Percentiles rank a stretch among this genome's conserved stretches.
phyloP scores from a whole-genome alignment of 2,888 invertebrate species.

The Fragum sueziense region DNA sequence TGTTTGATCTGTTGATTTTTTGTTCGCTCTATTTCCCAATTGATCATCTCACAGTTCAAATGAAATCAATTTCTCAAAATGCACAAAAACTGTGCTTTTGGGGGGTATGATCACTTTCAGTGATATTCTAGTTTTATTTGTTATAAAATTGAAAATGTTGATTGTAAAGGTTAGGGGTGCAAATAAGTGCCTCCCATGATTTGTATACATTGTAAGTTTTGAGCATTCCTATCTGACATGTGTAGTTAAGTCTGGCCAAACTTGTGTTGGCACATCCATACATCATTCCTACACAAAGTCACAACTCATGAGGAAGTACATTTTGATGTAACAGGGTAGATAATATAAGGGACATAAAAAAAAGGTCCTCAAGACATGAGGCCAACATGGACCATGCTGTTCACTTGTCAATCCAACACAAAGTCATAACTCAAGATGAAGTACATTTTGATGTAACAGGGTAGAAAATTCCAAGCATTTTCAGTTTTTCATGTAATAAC shows the following conservation, averaged over 20 bases:
- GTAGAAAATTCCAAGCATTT: neutral
- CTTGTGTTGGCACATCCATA: constrained; percentile 15
- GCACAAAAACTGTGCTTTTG: too few species aligned
- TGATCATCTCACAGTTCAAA: too few species aligned
- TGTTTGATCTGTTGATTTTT: too few species aligned
- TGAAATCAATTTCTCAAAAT: too few species aligned
- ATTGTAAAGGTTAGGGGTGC: too few species aligned
- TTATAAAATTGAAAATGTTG: too few species aligned
- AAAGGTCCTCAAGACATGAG: neutral
- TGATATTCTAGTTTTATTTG: too few species aligned
- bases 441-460: neutral
- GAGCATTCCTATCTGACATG: constrained; percentile 15
- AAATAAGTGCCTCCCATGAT: neutral
- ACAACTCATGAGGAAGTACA: neutral
- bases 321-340: neutral
- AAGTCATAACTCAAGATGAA: constrained; percentile 5
- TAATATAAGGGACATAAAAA: neutral
- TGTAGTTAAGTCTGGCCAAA: constrained; percentile 10
- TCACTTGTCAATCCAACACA: neutral
- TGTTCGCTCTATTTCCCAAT: too few species aligned
- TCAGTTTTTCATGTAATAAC: neutral
- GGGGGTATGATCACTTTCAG: too few species aligned
- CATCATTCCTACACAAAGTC: constrained; percentile 11
- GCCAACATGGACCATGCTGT: neutral
- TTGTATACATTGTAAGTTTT: neutral